Conservation (phyloP, 1,140 invertebrate genomes). For the Drosophila ficusphila region DNA sequence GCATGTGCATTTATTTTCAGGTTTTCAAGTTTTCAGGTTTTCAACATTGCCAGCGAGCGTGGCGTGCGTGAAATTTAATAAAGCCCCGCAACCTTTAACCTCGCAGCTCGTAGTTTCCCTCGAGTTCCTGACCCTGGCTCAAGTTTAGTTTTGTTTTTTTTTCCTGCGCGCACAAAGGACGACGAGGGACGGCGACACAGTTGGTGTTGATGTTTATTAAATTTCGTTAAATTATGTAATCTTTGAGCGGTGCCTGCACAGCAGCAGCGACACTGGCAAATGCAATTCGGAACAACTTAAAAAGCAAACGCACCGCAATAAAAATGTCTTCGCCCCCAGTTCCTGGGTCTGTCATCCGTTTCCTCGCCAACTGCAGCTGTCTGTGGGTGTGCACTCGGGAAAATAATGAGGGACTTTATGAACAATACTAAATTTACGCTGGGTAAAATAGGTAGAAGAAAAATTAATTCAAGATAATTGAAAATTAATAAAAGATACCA, state of each 20-base stretch:
- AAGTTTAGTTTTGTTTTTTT: too few species aligned
- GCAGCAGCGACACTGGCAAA: slow-evolving; percentile 62
- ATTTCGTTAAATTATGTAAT: slow-evolving; percentile 80
- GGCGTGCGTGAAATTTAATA: slow-evolving; percentile 80
- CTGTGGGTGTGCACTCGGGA: slow-evolving; percentile 18
- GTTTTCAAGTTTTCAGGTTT: too few species aligned
- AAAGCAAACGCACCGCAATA: slow-evolving; percentile 77
- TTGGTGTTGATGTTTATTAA: slow-evolving; percentile 80
- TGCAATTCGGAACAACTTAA: slow-evolving; percentile 82
- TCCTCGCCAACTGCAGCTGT: slow-evolving; percentile 40
- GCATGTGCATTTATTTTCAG: slow-evolving; percentile 75
- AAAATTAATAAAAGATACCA: too few species aligned
- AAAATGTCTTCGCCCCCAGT: slow-evolving; percentile 66
- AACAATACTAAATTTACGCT: too few species aligned
- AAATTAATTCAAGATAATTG: too few species aligned
- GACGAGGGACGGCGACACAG: slow-evolving; percentile 38
- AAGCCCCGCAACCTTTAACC: slow-evolving; percentile 44
- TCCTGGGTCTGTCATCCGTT: slow-evolving; percentile 53
- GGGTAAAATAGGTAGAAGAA: background rate
- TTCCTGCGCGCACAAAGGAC: slow-evolving; percentile 1
- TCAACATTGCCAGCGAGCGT: slow-evolving; percentile 51
- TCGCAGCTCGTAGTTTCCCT: too few species aligned
- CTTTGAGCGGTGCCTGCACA: slow-evolving; percentile 55
- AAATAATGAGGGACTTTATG: background rate
- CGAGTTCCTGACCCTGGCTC: slow-evolving; percentile 1